Conservation (phyloP, 2,113 vertebrate genomes). For the Melanotaenia duboulayi region DNA sequence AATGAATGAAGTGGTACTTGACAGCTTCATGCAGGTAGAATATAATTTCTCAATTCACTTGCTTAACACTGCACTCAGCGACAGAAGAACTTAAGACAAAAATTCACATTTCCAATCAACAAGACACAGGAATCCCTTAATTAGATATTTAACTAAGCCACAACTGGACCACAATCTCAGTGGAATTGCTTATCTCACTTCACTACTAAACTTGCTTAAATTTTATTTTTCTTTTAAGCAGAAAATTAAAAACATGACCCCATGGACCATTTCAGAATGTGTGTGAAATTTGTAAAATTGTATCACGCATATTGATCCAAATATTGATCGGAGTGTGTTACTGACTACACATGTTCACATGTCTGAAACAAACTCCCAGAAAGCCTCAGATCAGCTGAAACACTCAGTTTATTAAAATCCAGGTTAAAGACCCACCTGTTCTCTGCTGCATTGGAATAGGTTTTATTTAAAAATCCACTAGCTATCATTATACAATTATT, state of each 20-base stretch:
- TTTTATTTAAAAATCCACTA: no score
- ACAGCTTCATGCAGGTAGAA: constrained; percentile 22
- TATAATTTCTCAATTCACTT: constrained; percentile 10
- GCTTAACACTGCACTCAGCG: neutral
- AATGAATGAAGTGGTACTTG: neutral
- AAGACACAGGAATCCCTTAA: neutral
- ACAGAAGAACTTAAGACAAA: neutral
- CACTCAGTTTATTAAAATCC: no score
- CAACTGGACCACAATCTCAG: neutral
- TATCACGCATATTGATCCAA: constrained; percentile 40
- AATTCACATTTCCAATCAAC: constrained; percentile 13
- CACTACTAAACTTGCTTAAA: neutral
- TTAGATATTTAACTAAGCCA: constrained; percentile 8
- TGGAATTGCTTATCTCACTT: neutral
- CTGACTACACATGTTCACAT: no score
- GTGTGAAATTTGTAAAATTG: constrained; percentile 35
- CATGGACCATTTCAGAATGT: neutral
- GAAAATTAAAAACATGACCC: neutral
- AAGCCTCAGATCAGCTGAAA: no score
- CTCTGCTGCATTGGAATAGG: no score
- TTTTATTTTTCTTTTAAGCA: neutral
- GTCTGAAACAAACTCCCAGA: no score
- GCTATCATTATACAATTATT: neutral
- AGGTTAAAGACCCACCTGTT: no score
- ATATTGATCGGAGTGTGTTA: constrained; percentile 54